phyloP scores from a whole-genome alignment of 2,888 invertebrate species.

The Cerastis leucographa region DNA sequence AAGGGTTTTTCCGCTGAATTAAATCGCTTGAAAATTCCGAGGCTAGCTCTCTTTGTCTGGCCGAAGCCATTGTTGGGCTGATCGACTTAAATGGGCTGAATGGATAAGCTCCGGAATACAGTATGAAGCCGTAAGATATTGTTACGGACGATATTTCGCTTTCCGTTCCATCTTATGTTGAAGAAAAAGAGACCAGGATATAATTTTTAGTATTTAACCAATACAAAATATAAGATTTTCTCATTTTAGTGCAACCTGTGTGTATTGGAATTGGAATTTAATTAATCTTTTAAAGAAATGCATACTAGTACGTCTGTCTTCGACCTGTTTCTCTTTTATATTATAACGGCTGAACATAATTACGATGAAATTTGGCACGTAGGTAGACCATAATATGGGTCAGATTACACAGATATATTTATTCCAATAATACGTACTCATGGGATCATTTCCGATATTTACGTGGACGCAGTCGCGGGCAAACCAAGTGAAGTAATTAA shows the following conservation, averaged over 20 bases:
- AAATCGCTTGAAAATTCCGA: constrained; percentile 66
- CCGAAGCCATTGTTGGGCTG: constrained; percentile 62
- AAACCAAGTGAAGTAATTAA: neutral
- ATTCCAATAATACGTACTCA: neutral
- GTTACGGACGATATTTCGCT: constrained; percentile 55
- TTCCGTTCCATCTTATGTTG: constrained; percentile 36
- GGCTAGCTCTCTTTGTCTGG: constrained; percentile 59
- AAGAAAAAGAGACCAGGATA: neutral
- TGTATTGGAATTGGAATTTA: neutral
- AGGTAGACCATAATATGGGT: neutral
- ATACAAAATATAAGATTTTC: neutral
- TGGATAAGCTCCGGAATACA: constrained; percentile 68
- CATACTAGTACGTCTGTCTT: neutral
- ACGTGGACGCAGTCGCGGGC: neutral
- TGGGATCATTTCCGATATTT: neutral
- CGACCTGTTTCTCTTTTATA: neutral
- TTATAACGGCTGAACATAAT: neutral
- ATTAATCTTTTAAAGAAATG: neutral
- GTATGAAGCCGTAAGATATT: constrained; percentile 63
- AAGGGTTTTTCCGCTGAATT: constrained; percentile 64
- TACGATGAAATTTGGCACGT: neutral
- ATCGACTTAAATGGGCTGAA: constrained; percentile 67
- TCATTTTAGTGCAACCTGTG: neutral
- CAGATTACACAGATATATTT: neutral
- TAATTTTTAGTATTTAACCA: neutral